Conservation (phyloP, 2,888 invertebrate genomes). For the Agriopis leucophaearia region DNA sequence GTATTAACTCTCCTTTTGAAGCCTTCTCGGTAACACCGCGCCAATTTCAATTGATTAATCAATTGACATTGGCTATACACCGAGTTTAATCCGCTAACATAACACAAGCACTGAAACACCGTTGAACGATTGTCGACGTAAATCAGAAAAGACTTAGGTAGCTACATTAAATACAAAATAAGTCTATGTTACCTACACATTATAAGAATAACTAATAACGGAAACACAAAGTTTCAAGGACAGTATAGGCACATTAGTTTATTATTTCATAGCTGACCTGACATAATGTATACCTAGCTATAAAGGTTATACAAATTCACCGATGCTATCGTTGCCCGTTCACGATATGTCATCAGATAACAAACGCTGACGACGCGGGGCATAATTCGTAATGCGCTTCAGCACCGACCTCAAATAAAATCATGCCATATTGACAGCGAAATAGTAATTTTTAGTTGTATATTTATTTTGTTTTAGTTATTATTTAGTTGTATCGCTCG, state of each 20-base stretch:
- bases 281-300: constrained; percentile 26
- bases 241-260: constrained; percentile 26
- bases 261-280: constrained; percentile 34
- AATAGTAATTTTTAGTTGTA: no score
- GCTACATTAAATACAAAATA: background rate
- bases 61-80: no score
- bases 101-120: background rate
- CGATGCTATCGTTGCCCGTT: constrained; percentile 36
- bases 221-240: constrained; percentile 24
- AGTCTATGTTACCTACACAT: background rate
- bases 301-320: constrained; percentile 32
- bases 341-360: constrained; percentile 32
- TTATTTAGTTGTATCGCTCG: no score
- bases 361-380: constrained; percentile 23
- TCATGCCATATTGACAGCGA: background rate
- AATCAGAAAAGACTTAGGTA: background rate
- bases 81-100: no score
- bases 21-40: no score
- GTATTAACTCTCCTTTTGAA: no score
- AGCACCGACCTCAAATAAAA: constrained; percentile 19
- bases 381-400: constrained; percentile 8
- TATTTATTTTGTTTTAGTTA: no score
- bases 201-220: constrained; percentile 1
- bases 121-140: background rate
- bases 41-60: no score